Conservation (phyloP, 35 echinoderm and acorn worm species). For the Heliocidaris erythrogramma region DNA sequence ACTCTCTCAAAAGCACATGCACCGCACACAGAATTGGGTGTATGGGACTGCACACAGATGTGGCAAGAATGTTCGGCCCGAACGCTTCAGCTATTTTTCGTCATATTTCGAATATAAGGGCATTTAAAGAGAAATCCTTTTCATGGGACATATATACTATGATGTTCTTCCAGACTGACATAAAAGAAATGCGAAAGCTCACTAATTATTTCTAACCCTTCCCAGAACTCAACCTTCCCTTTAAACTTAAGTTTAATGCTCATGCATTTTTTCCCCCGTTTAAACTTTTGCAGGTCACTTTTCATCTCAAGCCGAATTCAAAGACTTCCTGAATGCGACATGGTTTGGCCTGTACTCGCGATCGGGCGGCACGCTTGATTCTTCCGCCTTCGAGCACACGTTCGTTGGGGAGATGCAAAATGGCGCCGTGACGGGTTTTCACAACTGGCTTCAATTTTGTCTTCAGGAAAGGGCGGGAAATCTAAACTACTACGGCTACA, state of each 20-base stretch:
- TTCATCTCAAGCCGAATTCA: constrained; percentile 34
- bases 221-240: too few species aligned
- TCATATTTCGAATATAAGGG: too few species aligned
- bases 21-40: too few species aligned
- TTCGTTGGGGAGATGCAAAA: constrained; percentile 78
- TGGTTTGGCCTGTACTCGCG: constrained; percentile 68
- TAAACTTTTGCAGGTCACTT: constrained; percentile 42
- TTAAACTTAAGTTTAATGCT: neutral
- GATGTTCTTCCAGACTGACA: too few species aligned
- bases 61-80: too few species aligned
- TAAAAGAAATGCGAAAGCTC: too few species aligned
- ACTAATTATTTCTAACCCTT: too few species aligned
- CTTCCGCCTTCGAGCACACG: constrained; percentile 70
- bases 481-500: constrained; percentile 74
- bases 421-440: constrained; percentile 66
- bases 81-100: too few species aligned
- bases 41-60: too few species aligned
- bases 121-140: too few species aligned
- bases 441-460: constrained; percentile 78
- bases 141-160: too few species aligned
- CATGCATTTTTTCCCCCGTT: neutral
- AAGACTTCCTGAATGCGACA: constrained; percentile 44
- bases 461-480: constrained; percentile 55
- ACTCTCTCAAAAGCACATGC: too few species aligned
- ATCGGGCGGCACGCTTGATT: constrained; percentile 13